Base-by-base conservation (phyloP, 1,140 invertebrate genomes). In the Copidosoma floridanum region DNA sequence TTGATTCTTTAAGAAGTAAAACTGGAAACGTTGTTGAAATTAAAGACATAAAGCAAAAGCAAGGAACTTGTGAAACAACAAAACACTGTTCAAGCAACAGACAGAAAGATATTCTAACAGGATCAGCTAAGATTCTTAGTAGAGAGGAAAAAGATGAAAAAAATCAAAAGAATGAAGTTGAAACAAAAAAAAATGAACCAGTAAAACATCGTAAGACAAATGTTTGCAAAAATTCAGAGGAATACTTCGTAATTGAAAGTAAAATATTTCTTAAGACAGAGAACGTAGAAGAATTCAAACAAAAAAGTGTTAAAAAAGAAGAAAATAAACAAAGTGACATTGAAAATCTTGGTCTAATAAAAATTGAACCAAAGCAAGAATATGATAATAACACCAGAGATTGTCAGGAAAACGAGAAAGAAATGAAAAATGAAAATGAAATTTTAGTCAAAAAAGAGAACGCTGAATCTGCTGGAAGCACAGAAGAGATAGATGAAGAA, bases 381-480 rank as follows among this genome's bases (percentile, higher is more conserved):
- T 59, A 51, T 11, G 37, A 35, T 8, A 63, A 71, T 44, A 32
- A 67, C 20, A 67, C 61, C 26, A 29, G 64, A 70, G 61, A 66
- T 29, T 66, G 61, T 43, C 37, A 64, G 50, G 60, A 61, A 6
- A 70, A 68, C 37, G 65, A 70, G 47, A 68, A 60, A 16, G 68
- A 74, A 47, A 63, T 76, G 18, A 61, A 40, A 40, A 54, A 40
- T 61, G 68, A 63, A 26, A 69, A 66, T 16, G 65, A 77, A 67
- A 69, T 65, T 16, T 14, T 78, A 67, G 14, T 78, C 66, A 70
- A 83, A 72, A 73, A 82, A 71, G 72, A 82, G 70, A 61, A 73
- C 68, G 44, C 52, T 6, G 72, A 75, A 37, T 68, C 69, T 21
- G 44, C 69, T 3, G 67, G 65, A 52, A 73, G 65, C 57, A 51